These are phyloP conservation scores for Cerastoderma edule DNA, from an alignment of 2,888 invertebrate genomes.

Conservation along the genomic window DNA sequence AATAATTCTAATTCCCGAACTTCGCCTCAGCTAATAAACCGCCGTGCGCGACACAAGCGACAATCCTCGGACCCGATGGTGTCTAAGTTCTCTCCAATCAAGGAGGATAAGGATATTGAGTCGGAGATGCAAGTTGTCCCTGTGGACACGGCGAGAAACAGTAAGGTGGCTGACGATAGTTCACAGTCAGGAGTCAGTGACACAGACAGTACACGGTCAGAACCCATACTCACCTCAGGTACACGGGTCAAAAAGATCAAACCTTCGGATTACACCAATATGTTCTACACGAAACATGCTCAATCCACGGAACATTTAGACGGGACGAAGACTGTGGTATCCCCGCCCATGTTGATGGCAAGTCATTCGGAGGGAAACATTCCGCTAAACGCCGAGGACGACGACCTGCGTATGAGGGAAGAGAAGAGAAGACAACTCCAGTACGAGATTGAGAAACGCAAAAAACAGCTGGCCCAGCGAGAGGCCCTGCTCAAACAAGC, in stretches of 20 bases:
- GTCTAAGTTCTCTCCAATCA: slow-evolving; percentile 85
- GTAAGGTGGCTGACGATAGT: slow-evolving; percentile 75
- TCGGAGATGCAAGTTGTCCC: slow-evolving; percentile 80
- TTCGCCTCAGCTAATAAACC: slow-evolving; percentile 78
- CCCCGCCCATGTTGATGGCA: slow-evolving; percentile 50
- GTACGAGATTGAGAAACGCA: slow-evolving; percentile 87
- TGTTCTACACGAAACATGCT: slow-evolving; percentile 70
- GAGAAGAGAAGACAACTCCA: slow-evolving; percentile 87
- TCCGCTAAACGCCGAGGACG: slow-evolving; percentile 81
- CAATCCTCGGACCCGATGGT: slow-evolving; percentile 86
- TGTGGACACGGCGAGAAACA: slow-evolving; percentile 52
- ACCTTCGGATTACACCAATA: slow-evolving; percentile 72
- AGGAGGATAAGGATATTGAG: slow-evolving; percentile 85
- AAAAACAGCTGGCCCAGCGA: slow-evolving; percentile 86
- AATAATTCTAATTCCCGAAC: slow-evolving; percentile 65
- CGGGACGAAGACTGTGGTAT: slow-evolving; percentile 23
- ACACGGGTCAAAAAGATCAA: slow-evolving; percentile 64
- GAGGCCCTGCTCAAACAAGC: slow-evolving; percentile 83
- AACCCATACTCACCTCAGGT: slow-evolving; percentile 64
- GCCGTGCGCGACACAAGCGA: slow-evolving; percentile 84
- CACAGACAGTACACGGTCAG: slow-evolving; percentile 79
- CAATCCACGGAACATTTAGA: slow-evolving; percentile 60
- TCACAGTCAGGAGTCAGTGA: slow-evolving; percentile 79
- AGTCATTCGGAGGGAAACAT: slow-evolving; percentile 68
- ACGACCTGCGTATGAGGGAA: slow-evolving; percentile 86